phyloP scores from a whole-genome alignment of 2,113 vertebrate species.

The Blennius ocellaris region DNA sequence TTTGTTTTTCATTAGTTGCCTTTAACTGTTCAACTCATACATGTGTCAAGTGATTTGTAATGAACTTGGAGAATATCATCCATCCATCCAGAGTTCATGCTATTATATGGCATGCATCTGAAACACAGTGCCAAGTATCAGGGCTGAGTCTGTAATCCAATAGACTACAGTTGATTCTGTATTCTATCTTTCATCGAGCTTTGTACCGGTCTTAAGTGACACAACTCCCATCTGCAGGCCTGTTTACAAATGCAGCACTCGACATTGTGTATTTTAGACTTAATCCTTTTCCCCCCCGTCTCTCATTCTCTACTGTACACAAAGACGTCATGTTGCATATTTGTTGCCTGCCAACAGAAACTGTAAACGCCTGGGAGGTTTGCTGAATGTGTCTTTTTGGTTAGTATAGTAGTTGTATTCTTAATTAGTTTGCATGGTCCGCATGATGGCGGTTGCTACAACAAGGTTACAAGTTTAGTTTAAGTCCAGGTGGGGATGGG shows the following conservation, averaged over 20 bases:
- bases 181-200: slow-evolving; percentile 7
- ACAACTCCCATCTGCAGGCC: neutral
- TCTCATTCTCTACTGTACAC: slow-evolving; percentile 17
- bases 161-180: slow-evolving; percentile 36
- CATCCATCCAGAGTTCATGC: no score
- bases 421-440: neutral
- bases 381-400: neutral
- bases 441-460: neutral
- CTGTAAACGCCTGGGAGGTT: slow-evolving; percentile 14
- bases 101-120: slow-evolving; percentile 1
- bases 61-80: neutral
- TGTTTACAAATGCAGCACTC: slow-evolving; percentile 23
- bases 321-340: slow-evolving; percentile 16
- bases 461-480: neutral
- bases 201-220: slow-evolving; percentile 2
- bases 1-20: slow-evolving; percentile 1
- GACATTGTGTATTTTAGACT: slow-evolving; percentile 9
- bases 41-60: slow-evolving; percentile 4
- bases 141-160: slow-evolving; percentile 55
- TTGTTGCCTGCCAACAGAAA: slow-evolving; percentile 41
- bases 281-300: slow-evolving; percentile 16
- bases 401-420: slow-evolving; percentile 15
- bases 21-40: slow-evolving; percentile 10
- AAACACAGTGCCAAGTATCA: neutral
- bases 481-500: neutral